Percentiles rank a stretch among this genome's conserved stretches.
Evolutionary conservation across 2,797 vertebrate species (phyloP).

Genomic region (Falco rusticolus): DNA sequence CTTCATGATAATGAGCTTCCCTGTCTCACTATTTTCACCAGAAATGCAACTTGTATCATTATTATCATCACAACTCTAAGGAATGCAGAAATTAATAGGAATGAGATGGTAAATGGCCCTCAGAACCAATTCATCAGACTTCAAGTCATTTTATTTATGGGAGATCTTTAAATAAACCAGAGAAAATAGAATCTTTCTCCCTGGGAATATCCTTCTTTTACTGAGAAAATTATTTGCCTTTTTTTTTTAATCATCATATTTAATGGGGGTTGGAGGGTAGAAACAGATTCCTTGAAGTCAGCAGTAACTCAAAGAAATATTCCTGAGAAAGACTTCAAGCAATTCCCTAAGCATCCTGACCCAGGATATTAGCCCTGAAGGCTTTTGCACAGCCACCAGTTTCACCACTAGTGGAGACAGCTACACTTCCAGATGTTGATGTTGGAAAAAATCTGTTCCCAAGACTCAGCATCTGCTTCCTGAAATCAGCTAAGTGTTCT

Average conservation of each 20-base stretch:
- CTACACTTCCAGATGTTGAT: conserved; percentile 56
- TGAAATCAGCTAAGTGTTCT: conserved; percentile 8
- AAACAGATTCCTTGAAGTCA: conserved; percentile 58
- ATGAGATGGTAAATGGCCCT: background rate
- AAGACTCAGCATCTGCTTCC: conserved; percentile 44
- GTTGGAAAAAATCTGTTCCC: conserved; percentile 39
- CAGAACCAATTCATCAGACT: conserved; percentile 28
- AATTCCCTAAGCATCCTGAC: conserved; percentile 61
- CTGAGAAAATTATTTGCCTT: conserved; percentile 33
- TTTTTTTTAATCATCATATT: conserved; percentile 1
- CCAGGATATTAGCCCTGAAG: conserved; percentile 50
- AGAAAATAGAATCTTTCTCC: conserved; percentile 38
- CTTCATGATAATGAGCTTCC: background rate
- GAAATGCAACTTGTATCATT: background rate
- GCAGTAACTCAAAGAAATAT: conserved; percentile 56
- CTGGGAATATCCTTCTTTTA: conserved; percentile 52
- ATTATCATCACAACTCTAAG: background rate
- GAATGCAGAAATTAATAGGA: conserved; percentile 20
- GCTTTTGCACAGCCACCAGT: conserved; percentile 33
- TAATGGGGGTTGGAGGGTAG: conserved; percentile 47
- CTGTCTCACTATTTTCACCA: background rate
- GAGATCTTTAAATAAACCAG: conserved; percentile 52
- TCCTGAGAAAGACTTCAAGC: conserved; percentile 60
- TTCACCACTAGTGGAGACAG: conserved; percentile 21
- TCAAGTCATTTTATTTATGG: conserved; percentile 48